Conservation (phyloP, 2,797 vertebrate species). For the Smutsia gigantea region DNA sequence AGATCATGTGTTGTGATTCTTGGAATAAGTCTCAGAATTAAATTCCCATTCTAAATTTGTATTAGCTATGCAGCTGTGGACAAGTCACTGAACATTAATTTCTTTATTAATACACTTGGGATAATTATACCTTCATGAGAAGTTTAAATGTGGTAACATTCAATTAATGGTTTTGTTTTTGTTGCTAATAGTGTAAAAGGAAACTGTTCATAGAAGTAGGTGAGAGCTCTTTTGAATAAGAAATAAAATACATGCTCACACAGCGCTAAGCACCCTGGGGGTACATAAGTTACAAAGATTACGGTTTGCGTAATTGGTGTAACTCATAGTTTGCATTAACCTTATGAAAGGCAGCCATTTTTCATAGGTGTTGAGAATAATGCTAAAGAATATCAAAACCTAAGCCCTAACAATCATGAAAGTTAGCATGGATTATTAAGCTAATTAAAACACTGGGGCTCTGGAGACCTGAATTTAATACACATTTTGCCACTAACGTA, state of each 20-base stretch:
- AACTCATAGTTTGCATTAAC: slow-evolving; percentile 78
- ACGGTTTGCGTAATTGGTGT: slow-evolving; percentile 78
- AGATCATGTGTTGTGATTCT: neutral
- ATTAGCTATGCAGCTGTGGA: neutral
- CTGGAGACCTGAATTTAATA: slow-evolving; percentile 80
- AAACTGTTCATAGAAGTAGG: slow-evolving; percentile 59
- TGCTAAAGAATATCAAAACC: slow-evolving; percentile 74
- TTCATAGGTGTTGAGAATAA: slow-evolving; percentile 76
- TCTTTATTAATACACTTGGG: slow-evolving; percentile 65
- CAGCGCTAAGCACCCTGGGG: slow-evolving; percentile 67
- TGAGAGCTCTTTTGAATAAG: slow-evolving; percentile 62
- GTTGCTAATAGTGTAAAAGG: slow-evolving; percentile 62
- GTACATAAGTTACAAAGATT: slow-evolving; percentile 78
- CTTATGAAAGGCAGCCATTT: slow-evolving; percentile 80
- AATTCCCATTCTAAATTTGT: slow-evolving; percentile 33
- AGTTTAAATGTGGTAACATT: slow-evolving; percentile 56
- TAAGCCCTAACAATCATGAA: slow-evolving; percentile 78
- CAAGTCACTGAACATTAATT: slow-evolving; percentile 54
- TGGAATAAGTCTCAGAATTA: slow-evolving; percentile 38
- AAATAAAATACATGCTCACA: slow-evolving; percentile 45
- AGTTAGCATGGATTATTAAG: slow-evolving; percentile 79
- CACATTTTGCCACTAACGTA: slow-evolving; percentile 77
- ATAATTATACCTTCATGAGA: slow-evolving; percentile 68
- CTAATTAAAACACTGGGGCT: slow-evolving; percentile 81
- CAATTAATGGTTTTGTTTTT: slow-evolving; percentile 71